Percentiles rank a stretch among this genome's conserved stretches.
phyloP scores from a whole-genome alignment of 2,113 vertebrate species.

The Nothoprocta pentlandii region DNA sequence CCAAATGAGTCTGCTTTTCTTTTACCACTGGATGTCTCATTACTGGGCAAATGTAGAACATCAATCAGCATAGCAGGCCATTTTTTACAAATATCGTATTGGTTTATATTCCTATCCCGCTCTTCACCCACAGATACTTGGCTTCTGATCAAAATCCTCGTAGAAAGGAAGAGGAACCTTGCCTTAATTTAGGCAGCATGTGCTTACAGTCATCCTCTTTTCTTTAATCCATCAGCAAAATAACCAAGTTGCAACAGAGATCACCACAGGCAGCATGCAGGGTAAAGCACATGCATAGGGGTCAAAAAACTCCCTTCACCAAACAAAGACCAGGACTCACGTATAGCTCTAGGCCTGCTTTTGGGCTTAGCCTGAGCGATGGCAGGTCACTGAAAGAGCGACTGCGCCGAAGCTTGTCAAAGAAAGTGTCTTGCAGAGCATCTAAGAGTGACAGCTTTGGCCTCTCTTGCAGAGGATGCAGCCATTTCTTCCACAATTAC shows the following conservation, averaged over 20 bases:
- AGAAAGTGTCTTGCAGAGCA: slow-evolving; percentile 90
- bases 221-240: slow-evolving; percentile 48
- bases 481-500: slow-evolving; percentile 88
- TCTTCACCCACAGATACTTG: background rate
- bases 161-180: slow-evolving; percentile 18
- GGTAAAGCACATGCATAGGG: background rate
- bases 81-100: background rate
- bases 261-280: slow-evolving; percentile 26
- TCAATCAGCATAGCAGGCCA: background rate
- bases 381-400: slow-evolving; percentile 95
- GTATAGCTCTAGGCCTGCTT: slow-evolving; percentile 91
- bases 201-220: background rate
- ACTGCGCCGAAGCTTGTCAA: slow-evolving; percentile 94
- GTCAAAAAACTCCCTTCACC: slow-evolving; percentile 14
- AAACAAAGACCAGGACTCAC: slow-evolving; percentile 86
- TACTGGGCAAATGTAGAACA: background rate
- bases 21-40: background rate
- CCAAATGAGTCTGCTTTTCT: background rate
- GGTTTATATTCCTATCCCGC: background rate
- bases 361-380: slow-evolving; percentile 90
- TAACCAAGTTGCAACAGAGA: background rate
- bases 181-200: background rate
- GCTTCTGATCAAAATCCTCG: slow-evolving; percentile 30
- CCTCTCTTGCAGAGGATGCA: slow-evolving; percentile 84
- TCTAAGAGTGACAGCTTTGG: slow-evolving; percentile 90